phyloP scores from a whole-genome alignment of 53 echinoderm and acorn worm genomes.

The Glandiceps talaboti region DNA sequence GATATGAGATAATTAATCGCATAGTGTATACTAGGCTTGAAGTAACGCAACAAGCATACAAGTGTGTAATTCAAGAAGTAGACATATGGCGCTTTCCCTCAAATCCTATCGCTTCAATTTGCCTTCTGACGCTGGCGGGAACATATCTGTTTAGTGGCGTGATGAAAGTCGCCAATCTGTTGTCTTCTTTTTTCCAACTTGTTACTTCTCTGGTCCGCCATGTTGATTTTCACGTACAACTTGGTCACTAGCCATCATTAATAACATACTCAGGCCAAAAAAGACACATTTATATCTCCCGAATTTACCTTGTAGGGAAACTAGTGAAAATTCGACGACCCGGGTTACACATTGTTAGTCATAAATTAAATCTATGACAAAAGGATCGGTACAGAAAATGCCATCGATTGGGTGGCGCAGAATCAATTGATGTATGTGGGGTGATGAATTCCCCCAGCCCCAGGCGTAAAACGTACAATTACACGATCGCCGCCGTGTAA shows the following conservation, averaged over 20 bases:
- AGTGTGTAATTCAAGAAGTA: background rate
- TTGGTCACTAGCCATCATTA: no score
- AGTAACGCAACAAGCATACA: no score
- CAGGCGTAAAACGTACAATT: background rate
- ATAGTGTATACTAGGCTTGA: no score
- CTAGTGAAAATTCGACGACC: no score
- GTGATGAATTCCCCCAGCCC: background rate
- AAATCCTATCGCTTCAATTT: no score
- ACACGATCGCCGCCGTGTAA: background rate
- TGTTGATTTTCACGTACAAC: background rate
- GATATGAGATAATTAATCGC: no score
- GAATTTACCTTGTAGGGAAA: no score
- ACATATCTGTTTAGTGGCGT: background rate
- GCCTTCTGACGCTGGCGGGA: background rate
- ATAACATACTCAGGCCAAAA: no score
- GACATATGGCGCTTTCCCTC: background rate
- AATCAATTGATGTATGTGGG: background rate
- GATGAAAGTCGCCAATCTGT: background rate
- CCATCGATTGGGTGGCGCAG: background rate
- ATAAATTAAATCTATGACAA: no score
- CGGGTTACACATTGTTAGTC: no score
- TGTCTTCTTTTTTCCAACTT: slow-evolving; percentile 29
- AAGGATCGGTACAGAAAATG: no score
- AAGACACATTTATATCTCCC: no score
- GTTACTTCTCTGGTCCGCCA: slow-evolving; percentile 25